Base-by-base conservation (phyloP, 1,140 invertebrate genomes). In the Caerostris extrusa region DNA sequence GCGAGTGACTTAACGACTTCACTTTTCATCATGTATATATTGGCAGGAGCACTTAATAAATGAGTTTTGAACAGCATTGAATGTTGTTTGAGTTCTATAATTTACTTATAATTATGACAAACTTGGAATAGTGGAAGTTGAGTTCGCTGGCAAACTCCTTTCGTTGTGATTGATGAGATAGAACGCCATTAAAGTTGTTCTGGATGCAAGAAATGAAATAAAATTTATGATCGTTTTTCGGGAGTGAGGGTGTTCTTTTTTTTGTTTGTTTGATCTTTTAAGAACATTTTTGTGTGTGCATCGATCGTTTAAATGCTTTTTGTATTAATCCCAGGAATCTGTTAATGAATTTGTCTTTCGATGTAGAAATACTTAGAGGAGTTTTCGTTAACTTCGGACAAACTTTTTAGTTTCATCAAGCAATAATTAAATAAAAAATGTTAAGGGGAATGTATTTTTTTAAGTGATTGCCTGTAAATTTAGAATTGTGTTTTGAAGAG, bases 101-200 rank as follows among this genome's bases (percentile, higher is more conserved):
- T 88, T 88, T 88, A 88, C 58, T 88, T 88, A 88, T 88, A 88
- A 88, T 88, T 88, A 88, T 88, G 86, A 88, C 86, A 88, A 88
- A 88, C 86, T 64, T 17, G 53, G 64, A 57, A 60, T 12, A 17
- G 3, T 58, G 55, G 57, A 85, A 60, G 50, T 7, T 17, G 17
- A 58, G 19, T 7, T 58, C 83, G 56, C 83, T 12, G 71, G 71
- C 71, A 77, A 77, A 77, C 71, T 77, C 8, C 12, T 50, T 14
- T 3, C 8, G 34, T 14, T 17, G 57, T 88, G 86, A 88, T 88
- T 88, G 86, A 88, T 88, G 86, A 88, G 61, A 67, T 53, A 88
- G 64, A 58, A 85, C 83, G 56, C 83, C 83, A 60, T 85, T 85
- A 85, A 85, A 85, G n/a, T 85, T 58, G 7, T 58, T 60, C 19